Evolutionary conservation across 2,797 vertebrate genomes (phyloP), one percentile per base, ranked within the genome.

Genomic region (Bovichtus variegatus): DNA sequence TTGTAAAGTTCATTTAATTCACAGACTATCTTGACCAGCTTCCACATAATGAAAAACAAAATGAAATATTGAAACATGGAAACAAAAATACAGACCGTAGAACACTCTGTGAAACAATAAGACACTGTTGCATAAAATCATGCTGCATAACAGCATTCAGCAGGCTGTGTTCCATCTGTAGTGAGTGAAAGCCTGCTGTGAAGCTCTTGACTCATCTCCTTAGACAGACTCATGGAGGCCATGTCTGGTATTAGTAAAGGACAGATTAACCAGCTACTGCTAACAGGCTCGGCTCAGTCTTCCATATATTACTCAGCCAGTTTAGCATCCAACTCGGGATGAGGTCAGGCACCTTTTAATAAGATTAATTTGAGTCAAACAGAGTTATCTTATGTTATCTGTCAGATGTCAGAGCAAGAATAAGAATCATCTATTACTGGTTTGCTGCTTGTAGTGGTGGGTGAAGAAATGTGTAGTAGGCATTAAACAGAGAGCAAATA

Each of bases 331-430:
- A 68, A 18, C 15, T 10, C 3, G 12, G 47, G 40, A 66, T 25
- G 34, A 76, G 83, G 77, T 73, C 84, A 87, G 71, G 66, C 58
- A 76, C 73, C 69, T 82, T 90, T 88, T 88, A 88, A 92, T 78
- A 2, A 79, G 89, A 83, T 89, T 85, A 7, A 74, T 59, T 75
- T 72, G 38, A 38, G 53, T 67, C 60, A 51, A 25, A 59, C 29
- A 38, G 59, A 58, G 74, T 67, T 66, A 31, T 68, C 8, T 49
- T 62, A 34, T 25, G 11, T 40, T 69, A 47, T 69, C 23, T 54
- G 59, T 49, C 40, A 62, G 27, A 29, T 50, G 62, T 49, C 40
- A 62, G 27, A 29, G 29, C 18, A 70, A 16, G 43, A 23, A 53
- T 67, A 58, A 66, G 36, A 60, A 36, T 36, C 23, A 80, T 82